phyloP scores from a whole-genome alignment of 2,797 vertebrate species.

The Apogon talboti region DNA sequence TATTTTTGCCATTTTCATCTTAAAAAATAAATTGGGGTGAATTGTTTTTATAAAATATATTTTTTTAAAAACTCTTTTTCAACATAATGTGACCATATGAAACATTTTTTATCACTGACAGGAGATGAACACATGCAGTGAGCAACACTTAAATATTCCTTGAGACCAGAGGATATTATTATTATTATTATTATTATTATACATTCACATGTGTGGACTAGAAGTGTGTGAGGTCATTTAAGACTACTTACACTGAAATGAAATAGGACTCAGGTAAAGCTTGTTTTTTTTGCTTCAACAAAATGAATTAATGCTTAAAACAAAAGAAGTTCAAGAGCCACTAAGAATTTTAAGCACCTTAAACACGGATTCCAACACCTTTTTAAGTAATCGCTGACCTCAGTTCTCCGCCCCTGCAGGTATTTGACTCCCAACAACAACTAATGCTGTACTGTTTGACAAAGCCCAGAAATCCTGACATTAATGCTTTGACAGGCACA shows the following conservation, averaged over 20 bases:
- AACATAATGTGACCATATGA: too few species aligned
- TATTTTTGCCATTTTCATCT: too few species aligned
- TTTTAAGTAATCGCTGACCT: not conserved
- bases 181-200: too few species aligned
- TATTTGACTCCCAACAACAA: not conserved
- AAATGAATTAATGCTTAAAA: not conserved
- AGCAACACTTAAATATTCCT: conserved; percentile 6
- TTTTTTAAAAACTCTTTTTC: too few species aligned
- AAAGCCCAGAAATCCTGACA: not conserved
- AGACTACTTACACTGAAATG: not conserved
- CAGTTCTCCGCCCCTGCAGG: not conserved
- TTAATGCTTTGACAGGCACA: conserved; percentile 20
- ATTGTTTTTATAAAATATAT: too few species aligned
- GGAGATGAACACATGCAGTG: not conserved
- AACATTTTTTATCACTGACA: not conserved
- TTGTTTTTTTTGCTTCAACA: not conserved
- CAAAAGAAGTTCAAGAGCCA: not conserved
- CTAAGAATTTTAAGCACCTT: not conserved
- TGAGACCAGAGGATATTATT: too few species aligned
- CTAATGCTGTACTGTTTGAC: not conserved
- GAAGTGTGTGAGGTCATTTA: too few species aligned
- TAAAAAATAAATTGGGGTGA: too few species aligned
- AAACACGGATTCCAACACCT: not conserved
- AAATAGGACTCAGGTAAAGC: not conserved
- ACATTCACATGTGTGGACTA: too few species aligned